Conservation (phyloP, 37 sponge, comb jelly and placozoan species). For the Bolinopsis microptera region DNA sequence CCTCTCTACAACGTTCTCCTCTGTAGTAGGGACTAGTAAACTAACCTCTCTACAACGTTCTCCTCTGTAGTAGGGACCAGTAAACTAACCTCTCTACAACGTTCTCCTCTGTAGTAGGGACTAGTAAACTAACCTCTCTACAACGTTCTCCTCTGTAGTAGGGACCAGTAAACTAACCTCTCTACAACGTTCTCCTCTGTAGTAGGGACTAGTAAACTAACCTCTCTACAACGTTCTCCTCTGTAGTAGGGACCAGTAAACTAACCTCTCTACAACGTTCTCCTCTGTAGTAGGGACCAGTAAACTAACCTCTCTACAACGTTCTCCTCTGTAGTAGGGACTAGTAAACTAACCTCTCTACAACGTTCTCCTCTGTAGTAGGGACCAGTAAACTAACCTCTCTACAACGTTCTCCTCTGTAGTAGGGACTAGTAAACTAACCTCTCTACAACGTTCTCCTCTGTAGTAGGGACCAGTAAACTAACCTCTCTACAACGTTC, state of each 20-base stretch:
- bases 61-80: too few relatives aligned
- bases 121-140: conserved; percentile 77
- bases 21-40: conserved; percentile 69
- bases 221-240: conserved; percentile 81
- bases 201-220: conserved; percentile 71
- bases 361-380: conserved; percentile 75
- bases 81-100: conserved; percentile 68
- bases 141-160: conserved; percentile 73
- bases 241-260: too few relatives aligned
- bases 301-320: conserved; percentile 79
- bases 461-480: conserved; percentile 69
- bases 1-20: conserved; percentile 73
- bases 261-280: conserved; percentile 72
- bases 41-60: conserved; percentile 81
- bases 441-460: conserved; percentile 73
- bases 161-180: too few relatives aligned
- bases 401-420: conserved; percentile 75
- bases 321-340: too few relatives aligned
- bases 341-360: conserved; percentile 65
- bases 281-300: conserved; percentile 71
- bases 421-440: too few relatives aligned
- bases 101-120: conserved; percentile 73
- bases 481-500: conserved; percentile 81
- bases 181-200: conserved; percentile 72
- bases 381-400: conserved; percentile 73